Base-by-base conservation (phyloP, 2,888 invertebrate species). In the Caenorhabditis macrosperma region DNA sequence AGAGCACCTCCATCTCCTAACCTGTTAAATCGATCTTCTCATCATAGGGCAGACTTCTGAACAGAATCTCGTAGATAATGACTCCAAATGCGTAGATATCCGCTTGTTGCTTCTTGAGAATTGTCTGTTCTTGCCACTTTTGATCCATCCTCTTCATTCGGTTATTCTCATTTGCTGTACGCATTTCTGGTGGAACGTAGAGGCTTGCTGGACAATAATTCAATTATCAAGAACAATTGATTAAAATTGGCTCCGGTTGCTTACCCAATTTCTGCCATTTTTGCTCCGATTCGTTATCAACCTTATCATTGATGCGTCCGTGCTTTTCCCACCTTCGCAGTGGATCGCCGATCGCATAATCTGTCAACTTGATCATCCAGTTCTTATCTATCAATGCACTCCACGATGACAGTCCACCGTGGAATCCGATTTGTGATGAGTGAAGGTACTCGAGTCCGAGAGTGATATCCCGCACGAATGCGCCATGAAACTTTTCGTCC, bases 371-470 rank as follows among this genome's bases (percentile, higher is more conserved):
- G 4, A 84, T 41, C 80, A 82, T 79, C 84, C 84, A 84, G 59
- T 84, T 84, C 46, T 81, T 75, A 66, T 86, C 86, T 67, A 86
- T 84, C 41, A 86, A 67, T 1, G 80, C 77, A 1, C 79, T 48
- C 85, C 84, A 84, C 7, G 81, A 60, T 5, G 83, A 66, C 20
- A 86, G 55, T n/a, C 77, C 74, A 2, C 86, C 85, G 67, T 86
- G 86, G 64, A 64, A 84, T 20, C 83, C 85, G 26, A 85, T 84
- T 17, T 46, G 64, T 22, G 80, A 83, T 0, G 71, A 69, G 68
- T 86, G 86, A 38, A 86, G 66, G 60, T 86, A 86, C 35, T 86
- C 85, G n/a, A 86, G 52, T 17, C 86, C 86, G 79, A 82, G 9
- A 17, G 82, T 82, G 41, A 86, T 83, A 54, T 86, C 86, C 7